These are phyloP conservation scores for Ageneiosus marmoratus DNA, from an alignment of 2,113 vertebrate genomes.

Conservation along the genomic window DNA sequence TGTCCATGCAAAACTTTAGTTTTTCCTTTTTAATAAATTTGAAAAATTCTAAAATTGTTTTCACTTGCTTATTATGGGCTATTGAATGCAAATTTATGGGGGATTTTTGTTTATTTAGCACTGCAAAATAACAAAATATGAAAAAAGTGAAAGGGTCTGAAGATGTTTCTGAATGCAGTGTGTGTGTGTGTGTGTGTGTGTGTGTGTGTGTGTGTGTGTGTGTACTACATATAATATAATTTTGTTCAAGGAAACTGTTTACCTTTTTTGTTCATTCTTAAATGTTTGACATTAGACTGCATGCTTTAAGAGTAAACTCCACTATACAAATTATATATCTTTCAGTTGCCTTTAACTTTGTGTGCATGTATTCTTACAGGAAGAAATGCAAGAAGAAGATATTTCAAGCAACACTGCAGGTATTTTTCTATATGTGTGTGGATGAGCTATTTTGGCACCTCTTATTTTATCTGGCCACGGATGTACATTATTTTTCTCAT, in stretches of 20 bases:
- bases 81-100: too few relatives aligned
- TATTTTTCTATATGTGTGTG: constrained; percentile 49
- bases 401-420: constrained; percentile 60
- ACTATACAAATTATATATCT: constrained; percentile 60
- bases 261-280: constrained; percentile 26
- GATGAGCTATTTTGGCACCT: neutral
- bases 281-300: constrained; percentile 52
- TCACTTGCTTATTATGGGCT: too few relatives aligned
- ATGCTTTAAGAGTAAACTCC: constrained; percentile 60
- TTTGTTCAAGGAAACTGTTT: constrained; percentile 4
- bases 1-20: too few relatives aligned
- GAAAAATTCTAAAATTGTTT: too few relatives aligned
- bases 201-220: neutral
- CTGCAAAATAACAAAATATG: too few relatives aligned
- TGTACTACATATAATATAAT: constrained; percentile 29
- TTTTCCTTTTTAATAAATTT: too few relatives aligned
- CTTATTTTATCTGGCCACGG: constrained; percentile 18
- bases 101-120: too few relatives aligned
- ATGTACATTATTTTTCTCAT: constrained; percentile 46
- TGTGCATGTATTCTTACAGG: constrained; percentile 69
- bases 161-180: too few relatives aligned
- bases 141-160: too few relatives aligned
- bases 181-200: too few relatives aligned
- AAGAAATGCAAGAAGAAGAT: constrained; percentile 57
- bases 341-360: constrained; percentile 54